phyloP scores from a whole-genome alignment of 2,888 invertebrate species.

The Onthophagus sagittarius region DNA sequence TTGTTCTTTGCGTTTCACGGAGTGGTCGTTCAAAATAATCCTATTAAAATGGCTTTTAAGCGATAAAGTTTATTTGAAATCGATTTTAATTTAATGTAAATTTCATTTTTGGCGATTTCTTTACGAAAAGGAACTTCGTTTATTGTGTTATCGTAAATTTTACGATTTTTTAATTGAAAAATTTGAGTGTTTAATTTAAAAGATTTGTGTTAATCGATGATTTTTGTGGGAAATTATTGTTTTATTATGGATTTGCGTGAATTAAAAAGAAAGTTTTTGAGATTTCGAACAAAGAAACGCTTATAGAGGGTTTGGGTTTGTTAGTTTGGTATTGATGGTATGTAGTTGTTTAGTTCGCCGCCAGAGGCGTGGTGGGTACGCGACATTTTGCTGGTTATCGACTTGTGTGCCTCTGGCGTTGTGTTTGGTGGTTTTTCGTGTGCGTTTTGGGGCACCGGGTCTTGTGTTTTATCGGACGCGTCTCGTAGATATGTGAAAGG shows the following conservation, averaged over 20 bases:
- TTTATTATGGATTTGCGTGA: background rate
- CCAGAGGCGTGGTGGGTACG: conserved; percentile 59
- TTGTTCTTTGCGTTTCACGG: background rate
- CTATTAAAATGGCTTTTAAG: background rate
- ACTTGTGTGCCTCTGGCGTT: conserved; percentile 52
- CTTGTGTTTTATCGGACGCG: conserved; percentile 21
- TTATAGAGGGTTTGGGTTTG: background rate
- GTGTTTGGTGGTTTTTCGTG: conserved; percentile 23
- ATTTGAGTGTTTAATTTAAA: background rate
- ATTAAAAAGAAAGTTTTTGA: background rate
- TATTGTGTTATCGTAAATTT: background rate
- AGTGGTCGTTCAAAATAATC: conserved; percentile 1
- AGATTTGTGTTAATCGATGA: background rate
- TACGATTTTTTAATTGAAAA: background rate
- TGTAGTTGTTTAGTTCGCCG: conserved; percentile 31
- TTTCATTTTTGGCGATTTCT: background rate
- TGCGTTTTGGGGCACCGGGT: background rate
- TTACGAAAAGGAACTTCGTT: too few species aligned
- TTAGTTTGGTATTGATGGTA: conserved; percentile 27
- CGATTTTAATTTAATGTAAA: background rate
- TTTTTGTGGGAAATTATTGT: background rate
- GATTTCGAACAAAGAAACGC: conserved; percentile 4
- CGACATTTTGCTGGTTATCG: conserved; percentile 72
- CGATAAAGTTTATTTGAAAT: background rate
- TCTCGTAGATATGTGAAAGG: conserved; percentile 24